Percentiles rank a stretch among this genome's conserved stretches.
These are phyloP conservation scores for Bellardia pandia DNA, from an alignment of 2,888 invertebrate species.

Conservation along the genomic window DNA sequence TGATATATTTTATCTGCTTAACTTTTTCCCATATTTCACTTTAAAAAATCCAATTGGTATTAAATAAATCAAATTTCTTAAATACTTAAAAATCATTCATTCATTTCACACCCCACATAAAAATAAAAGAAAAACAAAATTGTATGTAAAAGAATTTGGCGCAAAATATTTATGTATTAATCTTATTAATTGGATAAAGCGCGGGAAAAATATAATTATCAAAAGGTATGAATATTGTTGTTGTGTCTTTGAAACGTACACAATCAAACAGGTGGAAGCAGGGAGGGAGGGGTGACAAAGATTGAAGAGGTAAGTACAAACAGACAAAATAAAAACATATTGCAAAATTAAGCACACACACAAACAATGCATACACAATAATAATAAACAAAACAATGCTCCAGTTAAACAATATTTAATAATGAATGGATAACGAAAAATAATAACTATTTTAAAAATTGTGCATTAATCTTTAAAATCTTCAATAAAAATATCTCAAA, in stretches of 20 bases:
- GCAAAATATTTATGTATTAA: conserved; percentile 44
- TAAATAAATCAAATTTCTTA: not conserved
- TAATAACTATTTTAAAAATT: not conserved
- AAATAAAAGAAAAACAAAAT: not conserved
- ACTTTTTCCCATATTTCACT: no score
- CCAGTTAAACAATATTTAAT: not conserved
- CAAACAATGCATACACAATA: not conserved
- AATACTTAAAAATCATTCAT: not conserved
- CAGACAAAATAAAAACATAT: conserved; percentile 49
- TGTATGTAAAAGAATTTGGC: conserved; percentile 35
- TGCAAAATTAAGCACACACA: conserved; percentile 23
- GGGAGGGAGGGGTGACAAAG: conserved; percentile 26
- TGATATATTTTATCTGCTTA: no score
- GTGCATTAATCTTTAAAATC: not conserved
- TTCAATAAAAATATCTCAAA: conserved; percentile 39
- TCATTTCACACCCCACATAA: not conserved
- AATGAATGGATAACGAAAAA: conserved; percentile 1
- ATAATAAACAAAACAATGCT: conserved; percentile 9
- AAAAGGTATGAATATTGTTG: conserved; percentile 13
- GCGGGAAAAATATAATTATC: conserved; percentile 63
- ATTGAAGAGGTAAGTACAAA: not conserved
- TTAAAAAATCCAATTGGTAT: not conserved
- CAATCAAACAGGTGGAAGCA: conserved; percentile 53
- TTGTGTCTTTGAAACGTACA: not conserved
- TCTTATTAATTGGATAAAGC: conserved; percentile 55